Conservation (phyloP, 2,113 vertebrate genomes). For the Hystrix cristata region DNA sequence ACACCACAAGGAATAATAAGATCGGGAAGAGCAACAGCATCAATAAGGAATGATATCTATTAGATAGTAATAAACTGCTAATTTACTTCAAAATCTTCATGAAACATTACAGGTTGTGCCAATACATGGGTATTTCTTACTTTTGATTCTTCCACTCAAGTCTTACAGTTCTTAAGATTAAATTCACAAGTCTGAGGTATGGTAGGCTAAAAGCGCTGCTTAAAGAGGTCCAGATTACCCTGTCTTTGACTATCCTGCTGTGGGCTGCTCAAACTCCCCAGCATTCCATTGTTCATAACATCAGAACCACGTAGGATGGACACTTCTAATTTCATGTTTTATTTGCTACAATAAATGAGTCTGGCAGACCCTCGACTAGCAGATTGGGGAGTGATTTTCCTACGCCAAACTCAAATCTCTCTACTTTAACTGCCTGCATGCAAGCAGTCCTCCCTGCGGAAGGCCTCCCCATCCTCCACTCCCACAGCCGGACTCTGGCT, state of each 20-base stretch:
- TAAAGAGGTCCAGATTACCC: neutral
- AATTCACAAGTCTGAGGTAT: neutral
- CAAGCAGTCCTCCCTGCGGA: accelerated
- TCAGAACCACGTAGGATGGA: neutral
- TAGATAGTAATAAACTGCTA: neutral
- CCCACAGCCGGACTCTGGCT: neutral
- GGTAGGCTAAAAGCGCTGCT: neutral
- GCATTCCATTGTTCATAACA: neutral
- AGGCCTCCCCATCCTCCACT: neutral
- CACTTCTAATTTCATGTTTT: neutral
- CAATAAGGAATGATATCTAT: neutral
- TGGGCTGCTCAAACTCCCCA: neutral
- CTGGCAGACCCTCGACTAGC: neutral
- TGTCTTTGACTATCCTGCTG: neutral
- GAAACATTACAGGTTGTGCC: neutral
- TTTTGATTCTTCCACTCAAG: neutral
- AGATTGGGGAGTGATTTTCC: neutral
- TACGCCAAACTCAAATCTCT: neutral
- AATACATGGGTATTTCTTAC: neutral
- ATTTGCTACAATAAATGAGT: neutral
- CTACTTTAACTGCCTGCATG: neutral
- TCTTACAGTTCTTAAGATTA: neutral
- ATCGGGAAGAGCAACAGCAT: neutral
- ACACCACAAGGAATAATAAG: neutral
- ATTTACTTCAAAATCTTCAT: constrained; percentile 5